These are phyloP conservation scores for Meghimatium bilineatum DNA, from an alignment of 2,888 invertebrate species.

Conservation along the genomic window DNA sequence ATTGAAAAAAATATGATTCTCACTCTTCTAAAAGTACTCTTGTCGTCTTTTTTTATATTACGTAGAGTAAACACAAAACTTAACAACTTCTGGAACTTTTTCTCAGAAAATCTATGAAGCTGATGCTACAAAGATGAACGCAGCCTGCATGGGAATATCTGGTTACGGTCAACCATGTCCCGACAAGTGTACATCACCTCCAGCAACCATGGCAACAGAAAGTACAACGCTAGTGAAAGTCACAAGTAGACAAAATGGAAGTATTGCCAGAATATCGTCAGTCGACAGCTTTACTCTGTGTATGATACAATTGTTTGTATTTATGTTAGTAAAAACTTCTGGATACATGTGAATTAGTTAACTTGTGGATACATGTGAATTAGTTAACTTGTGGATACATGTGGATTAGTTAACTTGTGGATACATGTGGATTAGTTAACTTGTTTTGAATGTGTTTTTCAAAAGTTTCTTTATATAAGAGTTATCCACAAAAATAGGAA, in stretches of 20 bases:
- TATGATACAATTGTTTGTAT: neutral
- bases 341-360: no score
- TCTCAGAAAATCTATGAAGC: slow-evolving; percentile 24
- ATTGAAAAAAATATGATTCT: no score
- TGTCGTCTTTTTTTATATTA: no score
- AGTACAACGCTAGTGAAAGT: neutral
- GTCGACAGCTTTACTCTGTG: neutral
- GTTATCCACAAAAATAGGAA: no score
- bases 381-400: no score
- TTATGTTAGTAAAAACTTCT: neutral
- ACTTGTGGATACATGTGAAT: no score
- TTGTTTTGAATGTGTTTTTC: no score
- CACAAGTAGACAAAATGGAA: neutral
- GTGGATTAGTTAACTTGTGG: no score
- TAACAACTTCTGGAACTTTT: neutral
- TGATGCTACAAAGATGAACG: slow-evolving; percentile 11
- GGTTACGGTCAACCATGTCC: slow-evolving; percentile 24
- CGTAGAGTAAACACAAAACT: no score
- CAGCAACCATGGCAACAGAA: neutral
- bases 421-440: no score
- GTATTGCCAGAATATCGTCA: neutral
- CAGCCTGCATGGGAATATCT: slow-evolving; percentile 8
- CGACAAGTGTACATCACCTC: neutral
- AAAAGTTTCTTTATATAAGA: no score
- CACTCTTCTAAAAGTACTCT: no score